Evolutionary conservation across 2,113 vertebrate species (phyloP).

Genomic region (Panurus biarmicus): DNA sequence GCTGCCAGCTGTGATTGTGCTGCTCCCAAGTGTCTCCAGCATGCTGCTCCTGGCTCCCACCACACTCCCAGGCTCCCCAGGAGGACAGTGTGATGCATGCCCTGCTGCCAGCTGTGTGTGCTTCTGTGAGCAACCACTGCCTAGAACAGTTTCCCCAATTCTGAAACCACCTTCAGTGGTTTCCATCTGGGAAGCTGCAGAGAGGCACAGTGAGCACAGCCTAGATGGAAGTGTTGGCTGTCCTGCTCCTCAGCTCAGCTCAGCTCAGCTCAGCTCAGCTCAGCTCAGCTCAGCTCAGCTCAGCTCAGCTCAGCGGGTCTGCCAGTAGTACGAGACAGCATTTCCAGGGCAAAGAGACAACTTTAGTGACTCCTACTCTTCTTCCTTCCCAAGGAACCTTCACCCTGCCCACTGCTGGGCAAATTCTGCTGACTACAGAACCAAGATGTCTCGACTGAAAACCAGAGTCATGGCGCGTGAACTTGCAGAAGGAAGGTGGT

Average conservation of each 20-base stretch:
- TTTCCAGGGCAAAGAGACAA: neutral
- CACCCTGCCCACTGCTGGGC: neutral
- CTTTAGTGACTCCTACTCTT: neutral
- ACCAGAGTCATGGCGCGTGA: neutral
- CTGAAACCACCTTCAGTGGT: neutral
- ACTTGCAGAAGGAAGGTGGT: neutral
- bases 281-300: too few relatives aligned
- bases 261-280: too few relatives aligned
- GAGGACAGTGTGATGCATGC: neutral
- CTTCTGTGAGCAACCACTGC: neutral
- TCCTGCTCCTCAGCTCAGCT: neutral
- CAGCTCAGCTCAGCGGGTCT: neutral
- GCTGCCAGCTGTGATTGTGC: neutral
- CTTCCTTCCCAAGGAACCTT: neutral
- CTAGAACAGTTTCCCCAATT: neutral
- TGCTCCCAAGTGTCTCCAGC: neutral
- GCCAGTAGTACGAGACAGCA: neutral
- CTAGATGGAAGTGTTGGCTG: neutral
- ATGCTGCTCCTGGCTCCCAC: neutral
- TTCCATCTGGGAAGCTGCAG: neutral
- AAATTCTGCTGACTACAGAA: neutral
- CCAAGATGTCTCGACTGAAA: neutral
- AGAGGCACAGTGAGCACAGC: neutral
- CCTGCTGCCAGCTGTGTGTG: neutral
- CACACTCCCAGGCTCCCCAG: accelerated